These are phyloP conservation scores for Chorisops tibialis DNA, from an alignment of 2,888 invertebrate genomes.

Conservation along the genomic window DNA sequence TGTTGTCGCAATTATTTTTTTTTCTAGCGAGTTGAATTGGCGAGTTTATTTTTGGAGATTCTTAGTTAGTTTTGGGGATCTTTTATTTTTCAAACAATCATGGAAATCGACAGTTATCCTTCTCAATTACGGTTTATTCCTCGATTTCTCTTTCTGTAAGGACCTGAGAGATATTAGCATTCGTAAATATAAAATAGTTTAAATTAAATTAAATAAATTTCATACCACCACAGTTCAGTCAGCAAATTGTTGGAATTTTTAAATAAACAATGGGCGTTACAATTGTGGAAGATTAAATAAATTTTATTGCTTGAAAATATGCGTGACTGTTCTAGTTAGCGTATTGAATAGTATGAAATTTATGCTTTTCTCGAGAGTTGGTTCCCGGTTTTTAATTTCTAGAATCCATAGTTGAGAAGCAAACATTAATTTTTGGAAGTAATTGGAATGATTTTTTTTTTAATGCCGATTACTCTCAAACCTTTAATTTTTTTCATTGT, in stretches of 20 bases:
- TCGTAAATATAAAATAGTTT: too few relatives aligned
- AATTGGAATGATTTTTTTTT: too few relatives aligned
- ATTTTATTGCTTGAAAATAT: conserved; percentile 25
- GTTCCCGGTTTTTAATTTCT: conserved; percentile 1
- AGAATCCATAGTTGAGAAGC: conserved; percentile 52
- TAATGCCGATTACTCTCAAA: too few relatives aligned
- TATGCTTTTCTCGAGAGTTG: conserved; percentile 33
- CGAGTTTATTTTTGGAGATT: too few relatives aligned
- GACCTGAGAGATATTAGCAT: background rate
- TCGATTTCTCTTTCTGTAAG: background rate
- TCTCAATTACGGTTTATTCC: too few relatives aligned
- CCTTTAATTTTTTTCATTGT: too few relatives aligned
- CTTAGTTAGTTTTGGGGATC: too few relatives aligned
- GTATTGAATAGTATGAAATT: conserved; percentile 16
- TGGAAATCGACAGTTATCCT: too few relatives aligned
- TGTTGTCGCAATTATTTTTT: too few relatives aligned
- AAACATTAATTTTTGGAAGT: conserved; percentile 24
- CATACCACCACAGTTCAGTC: conserved; percentile 17
- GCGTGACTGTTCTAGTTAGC: conserved; percentile 43
- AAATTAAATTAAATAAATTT: background rate
- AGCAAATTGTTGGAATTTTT: background rate
- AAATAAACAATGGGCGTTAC: conserved; percentile 20
- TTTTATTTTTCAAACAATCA: too few relatives aligned
- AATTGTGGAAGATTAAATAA: conserved; percentile 26
- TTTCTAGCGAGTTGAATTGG: too few relatives aligned